phyloP scores from a whole-genome alignment of 2,888 invertebrate genomes.

The Andrena marginata region DNA sequence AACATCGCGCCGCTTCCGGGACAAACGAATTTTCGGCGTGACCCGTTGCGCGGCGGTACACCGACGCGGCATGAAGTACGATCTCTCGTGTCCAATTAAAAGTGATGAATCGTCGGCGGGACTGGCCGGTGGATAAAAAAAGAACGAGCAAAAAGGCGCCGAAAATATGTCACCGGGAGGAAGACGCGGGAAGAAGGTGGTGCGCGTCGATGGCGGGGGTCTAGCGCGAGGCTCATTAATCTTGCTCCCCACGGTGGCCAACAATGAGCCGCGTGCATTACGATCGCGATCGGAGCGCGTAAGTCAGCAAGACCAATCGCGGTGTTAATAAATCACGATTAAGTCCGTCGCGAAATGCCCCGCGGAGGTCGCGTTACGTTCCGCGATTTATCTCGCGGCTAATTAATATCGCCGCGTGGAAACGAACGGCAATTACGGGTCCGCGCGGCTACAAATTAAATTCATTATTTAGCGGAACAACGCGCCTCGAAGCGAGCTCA shows the following conservation, averaged over 20 bases:
- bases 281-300: conserved; percentile 46
- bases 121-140: not conserved
- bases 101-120: conserved; percentile 47
- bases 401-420: conserved; percentile 50
- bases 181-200: conserved; percentile 15
- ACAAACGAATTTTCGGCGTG: conserved; percentile 13
- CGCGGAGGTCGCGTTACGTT: conserved; percentile 25
- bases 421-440: conserved; percentile 54
- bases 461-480: conserved; percentile 37
- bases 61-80: not conserved
- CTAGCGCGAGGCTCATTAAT: conserved; percentile 52
- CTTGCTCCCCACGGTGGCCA: conserved; percentile 37
- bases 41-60: not conserved
- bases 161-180: conserved; percentile 35
- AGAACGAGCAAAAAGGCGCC: not conserved
- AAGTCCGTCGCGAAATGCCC: conserved; percentile 49
- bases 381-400: conserved; percentile 37
- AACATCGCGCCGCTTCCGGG: not conserved
- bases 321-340: conserved; percentile 58
- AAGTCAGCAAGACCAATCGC: conserved; percentile 30
- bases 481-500: not conserved
- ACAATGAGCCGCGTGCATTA: conserved; percentile 52
- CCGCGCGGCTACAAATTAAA: conserved; percentile 23
- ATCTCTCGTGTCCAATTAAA: conserved; percentile 43
- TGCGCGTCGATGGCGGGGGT: conserved; percentile 35